These are phyloP conservation scores for Malurus elegans DNA, from an alignment of 2,113 vertebrate species.

Conservation along the genomic window DNA sequence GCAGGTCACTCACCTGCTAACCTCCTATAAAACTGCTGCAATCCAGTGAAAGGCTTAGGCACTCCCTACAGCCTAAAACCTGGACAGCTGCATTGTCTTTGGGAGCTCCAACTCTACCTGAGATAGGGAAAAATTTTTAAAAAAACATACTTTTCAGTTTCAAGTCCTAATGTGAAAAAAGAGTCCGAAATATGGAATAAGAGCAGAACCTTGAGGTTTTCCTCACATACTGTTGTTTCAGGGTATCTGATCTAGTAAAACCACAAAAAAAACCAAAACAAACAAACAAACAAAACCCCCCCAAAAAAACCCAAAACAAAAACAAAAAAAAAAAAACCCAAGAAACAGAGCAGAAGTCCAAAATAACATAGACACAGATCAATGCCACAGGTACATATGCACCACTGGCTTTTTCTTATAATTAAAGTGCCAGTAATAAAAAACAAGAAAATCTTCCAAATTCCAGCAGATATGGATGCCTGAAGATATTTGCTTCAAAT, in stretches of 20 bases:
- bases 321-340: no score
- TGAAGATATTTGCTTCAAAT: background rate
- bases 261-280: background rate
- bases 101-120: background rate
- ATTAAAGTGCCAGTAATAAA: background rate
- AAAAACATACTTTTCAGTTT: background rate
- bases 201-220: background rate
- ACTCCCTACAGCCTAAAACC: background rate
- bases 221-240: background rate
- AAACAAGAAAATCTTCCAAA: background rate
- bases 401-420: accelerated
- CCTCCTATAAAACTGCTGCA: background rate
- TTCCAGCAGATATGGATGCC: background rate
- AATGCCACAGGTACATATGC: background rate
- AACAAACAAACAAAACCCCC: no score
- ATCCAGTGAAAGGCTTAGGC: background rate
- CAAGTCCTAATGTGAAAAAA: background rate
- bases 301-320: background rate
- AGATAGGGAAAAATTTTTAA: background rate
- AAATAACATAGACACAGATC: background rate
- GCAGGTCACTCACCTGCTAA: background rate
- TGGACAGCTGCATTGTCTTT: background rate
- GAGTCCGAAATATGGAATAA: background rate
- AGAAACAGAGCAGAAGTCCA: background rate
- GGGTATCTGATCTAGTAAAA: background rate